phyloP scores from a whole-genome alignment of 1,140 invertebrate species.

The Aphelinus certus region DNA sequence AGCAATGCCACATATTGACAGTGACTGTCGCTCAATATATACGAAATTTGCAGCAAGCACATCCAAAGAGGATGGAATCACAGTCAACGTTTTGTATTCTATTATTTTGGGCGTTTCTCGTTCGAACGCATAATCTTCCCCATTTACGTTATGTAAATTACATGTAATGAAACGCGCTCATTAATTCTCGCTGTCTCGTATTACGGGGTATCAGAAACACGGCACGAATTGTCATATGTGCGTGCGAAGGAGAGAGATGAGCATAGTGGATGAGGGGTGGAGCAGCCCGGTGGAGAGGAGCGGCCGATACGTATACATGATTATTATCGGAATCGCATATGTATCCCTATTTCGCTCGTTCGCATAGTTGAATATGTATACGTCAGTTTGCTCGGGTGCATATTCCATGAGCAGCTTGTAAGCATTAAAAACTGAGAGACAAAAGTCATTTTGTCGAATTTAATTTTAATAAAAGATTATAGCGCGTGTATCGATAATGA shows the following conservation, averaged over 20 bases:
- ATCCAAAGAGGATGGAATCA: neutral
- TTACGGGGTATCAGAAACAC: slow-evolving; percentile 14
- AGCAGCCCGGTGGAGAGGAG: neutral
- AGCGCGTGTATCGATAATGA: too few relatives aligned
- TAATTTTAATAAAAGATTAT: too few relatives aligned
- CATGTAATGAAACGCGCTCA: neutral
- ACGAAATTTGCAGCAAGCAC: neutral
- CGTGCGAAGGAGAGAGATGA: neutral
- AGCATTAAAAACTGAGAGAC: too few relatives aligned
- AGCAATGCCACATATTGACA: too few relatives aligned
- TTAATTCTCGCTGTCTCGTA: slow-evolving; percentile 8
- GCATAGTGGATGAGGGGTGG: neutral
- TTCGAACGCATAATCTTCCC: slow-evolving; percentile 18
- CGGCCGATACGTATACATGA: slow-evolving; percentile 12
- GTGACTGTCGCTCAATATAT: too few relatives aligned
- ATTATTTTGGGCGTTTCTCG: slow-evolving; percentile 12
- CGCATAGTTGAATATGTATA: neutral
- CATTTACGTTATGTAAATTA: slow-evolving; percentile 16
- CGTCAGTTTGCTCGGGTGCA: neutral
- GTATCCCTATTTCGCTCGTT: neutral
- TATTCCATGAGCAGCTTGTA: neutral
- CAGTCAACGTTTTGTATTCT: slow-evolving; percentile 7
- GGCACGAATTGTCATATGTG: neutral
- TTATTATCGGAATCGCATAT: slow-evolving; percentile 4
- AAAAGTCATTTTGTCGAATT: too few relatives aligned